Conservation (phyloP, 2,797 vertebrate genomes). For the Bufotes viridis region DNA sequence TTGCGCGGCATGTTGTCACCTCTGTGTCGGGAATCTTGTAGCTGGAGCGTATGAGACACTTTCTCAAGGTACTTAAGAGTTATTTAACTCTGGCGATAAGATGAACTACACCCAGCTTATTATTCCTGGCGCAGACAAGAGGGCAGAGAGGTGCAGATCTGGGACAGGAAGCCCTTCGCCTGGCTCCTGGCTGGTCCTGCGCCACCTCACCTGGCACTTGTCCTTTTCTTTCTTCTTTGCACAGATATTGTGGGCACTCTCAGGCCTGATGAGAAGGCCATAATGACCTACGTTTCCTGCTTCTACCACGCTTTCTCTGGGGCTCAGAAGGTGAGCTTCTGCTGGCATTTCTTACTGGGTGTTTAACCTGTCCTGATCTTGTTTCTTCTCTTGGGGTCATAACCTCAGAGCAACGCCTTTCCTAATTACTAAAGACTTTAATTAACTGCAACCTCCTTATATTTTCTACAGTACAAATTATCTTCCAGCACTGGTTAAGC, state of each 20-base stretch:
- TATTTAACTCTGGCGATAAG: background rate
- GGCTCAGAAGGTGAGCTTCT: constrained; percentile 93
- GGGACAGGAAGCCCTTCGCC: constrained; percentile 63
- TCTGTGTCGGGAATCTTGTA: constrained; percentile 48
- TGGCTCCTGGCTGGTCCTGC: constrained; percentile 66
- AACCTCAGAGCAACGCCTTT: background rate
- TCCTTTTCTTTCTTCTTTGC: constrained; percentile 66
- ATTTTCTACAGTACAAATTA: background rate
- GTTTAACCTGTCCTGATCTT: background rate
- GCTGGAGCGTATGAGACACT: background rate
- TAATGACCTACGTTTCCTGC: constrained; percentile 98
- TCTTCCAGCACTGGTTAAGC: background rate
- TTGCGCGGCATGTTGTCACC: constrained; percentile 59
- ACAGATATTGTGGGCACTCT: constrained; percentile 97
- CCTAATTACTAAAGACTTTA: background rate
- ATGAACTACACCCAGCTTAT: background rate
- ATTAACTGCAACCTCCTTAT: background rate
- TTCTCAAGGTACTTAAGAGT: background rate
- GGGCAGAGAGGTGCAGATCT: constrained; percentile 65
- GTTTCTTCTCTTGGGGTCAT: constrained; percentile 1
- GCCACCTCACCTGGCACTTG: constrained; percentile 65
- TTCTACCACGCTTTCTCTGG: constrained; percentile 99
- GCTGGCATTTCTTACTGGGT: constrained; percentile 26
- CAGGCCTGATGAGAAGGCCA: constrained; percentile 96
- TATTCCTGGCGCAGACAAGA: background rate